Conservation (phyloP, 2,797 vertebrate genomes). For the Acrossocheilus fasciatus region DNA sequence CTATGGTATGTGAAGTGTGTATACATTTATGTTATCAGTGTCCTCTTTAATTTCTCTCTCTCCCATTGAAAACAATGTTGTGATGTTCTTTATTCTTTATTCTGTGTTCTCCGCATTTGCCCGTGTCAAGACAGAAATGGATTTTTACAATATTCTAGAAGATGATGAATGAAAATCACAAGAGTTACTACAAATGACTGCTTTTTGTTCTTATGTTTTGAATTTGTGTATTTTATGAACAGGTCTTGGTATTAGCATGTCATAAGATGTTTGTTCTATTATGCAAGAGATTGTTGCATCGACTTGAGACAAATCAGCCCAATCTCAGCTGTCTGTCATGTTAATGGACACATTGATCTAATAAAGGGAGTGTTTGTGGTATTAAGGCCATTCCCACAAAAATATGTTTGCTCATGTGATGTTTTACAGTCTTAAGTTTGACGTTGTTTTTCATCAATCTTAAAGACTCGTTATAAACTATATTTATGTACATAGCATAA, state of each 20-base stretch:
- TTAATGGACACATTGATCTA: constrained; percentile 42
- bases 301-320: constrained; percentile 57
- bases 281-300: constrained; percentile 58
- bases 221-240: constrained; percentile 53
- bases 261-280: constrained; percentile 57
- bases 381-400: constrained; percentile 46
- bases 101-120: constrained; percentile 44
- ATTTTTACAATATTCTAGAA: constrained; percentile 38
- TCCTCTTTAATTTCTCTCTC: constrained; percentile 35
- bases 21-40: constrained; percentile 50
- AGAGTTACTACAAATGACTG: constrained; percentile 44
- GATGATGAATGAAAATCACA: constrained; percentile 38
- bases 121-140: constrained; percentile 33
- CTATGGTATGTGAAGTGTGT: constrained; percentile 56
- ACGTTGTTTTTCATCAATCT: constrained; percentile 60
- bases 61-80: constrained; percentile 28
- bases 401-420: constrained; percentile 43
- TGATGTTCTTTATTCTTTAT: constrained; percentile 44
- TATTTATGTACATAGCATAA: constrained; percentile 88
- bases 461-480: constrained; percentile 64
- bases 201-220: constrained; percentile 48
- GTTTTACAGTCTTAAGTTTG: constrained; percentile 61
- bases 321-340: constrained; percentile 52
- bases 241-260: constrained; percentile 61
- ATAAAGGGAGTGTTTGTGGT: constrained; percentile 48